Base-by-base conservation (phyloP, 2,113 vertebrate species). In the Ifrita kowaldi region DNA sequence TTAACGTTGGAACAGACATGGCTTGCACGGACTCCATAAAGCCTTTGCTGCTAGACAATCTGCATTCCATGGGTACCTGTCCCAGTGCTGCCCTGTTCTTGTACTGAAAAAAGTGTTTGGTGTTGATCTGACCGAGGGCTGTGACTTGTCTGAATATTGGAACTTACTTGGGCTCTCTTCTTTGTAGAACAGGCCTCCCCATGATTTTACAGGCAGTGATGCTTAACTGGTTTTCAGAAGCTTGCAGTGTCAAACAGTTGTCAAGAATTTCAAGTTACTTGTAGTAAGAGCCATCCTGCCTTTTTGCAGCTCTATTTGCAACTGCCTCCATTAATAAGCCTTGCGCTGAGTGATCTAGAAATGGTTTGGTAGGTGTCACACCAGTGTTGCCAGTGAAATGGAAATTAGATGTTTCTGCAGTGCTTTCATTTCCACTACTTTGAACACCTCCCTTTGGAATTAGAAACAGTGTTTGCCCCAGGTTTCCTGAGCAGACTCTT, bases 1-100 rank as follows among this genome's bases (percentile, higher is more conserved):
- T 55, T 96, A 63, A 6, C 6, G 0, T 24, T 28, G 21, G 15
- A 49, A 33, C 14, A 37, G 37, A 41, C 4, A 5, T 62, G 65
- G 56, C 47, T 87, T 57, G 14, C 10, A 10, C 65, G 44, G 35
- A n/a, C 18, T 89, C 32, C 8, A 7, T 32, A 47, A 79, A 44
- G 53, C 22, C 8, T 65, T 62, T n/a, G 18, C 11, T 69, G 4
- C n/a, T 80, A 18, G 37, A 46, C 81, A 39, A 5, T 37, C 10
- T 53, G 0, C 1, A 1, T 90, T 86, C 41, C 81, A 0, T 64
- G 47, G n/a, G 11, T 14, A 13, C 20, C 17, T 80, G 9, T 88
- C 33, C 30, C 39, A 37, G 35, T 60, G 37, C n/a, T 89, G 24
- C 24, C 7, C 5, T 74, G 4, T 27, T 87, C 23, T 30, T 37